A percentile compares a stretch with the other conserved stretches of the same genome.
Evolutionary conservation across 2,888 invertebrate species (phyloP).

Genomic region (Amiota mariae): DNA sequence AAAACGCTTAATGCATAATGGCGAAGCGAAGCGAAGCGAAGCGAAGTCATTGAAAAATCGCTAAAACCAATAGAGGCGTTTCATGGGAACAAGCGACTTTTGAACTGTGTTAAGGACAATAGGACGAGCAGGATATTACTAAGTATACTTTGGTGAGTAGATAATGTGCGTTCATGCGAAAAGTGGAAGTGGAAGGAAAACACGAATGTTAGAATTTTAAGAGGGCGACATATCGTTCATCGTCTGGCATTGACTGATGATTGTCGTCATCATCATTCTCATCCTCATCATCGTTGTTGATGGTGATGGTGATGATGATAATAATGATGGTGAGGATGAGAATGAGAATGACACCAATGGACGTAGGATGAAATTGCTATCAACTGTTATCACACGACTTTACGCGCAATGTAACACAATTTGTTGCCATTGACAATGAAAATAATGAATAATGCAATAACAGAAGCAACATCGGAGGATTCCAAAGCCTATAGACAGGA

Average conservation of each 20-base stretch:
- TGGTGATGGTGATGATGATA: neutral
- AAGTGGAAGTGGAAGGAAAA: neutral
- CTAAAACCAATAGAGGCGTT: slow-evolving; percentile 3
- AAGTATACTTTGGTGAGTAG: slow-evolving; percentile 38
- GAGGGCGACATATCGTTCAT: no score
- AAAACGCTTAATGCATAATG: neutral
- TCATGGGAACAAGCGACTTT: slow-evolving; percentile 8
- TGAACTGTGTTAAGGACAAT: slow-evolving; percentile 2
- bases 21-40: no score
- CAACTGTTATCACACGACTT: slow-evolving; percentile 58
- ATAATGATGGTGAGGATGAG: slow-evolving; percentile 22
- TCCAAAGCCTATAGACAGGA: no score
- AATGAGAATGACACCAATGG: slow-evolving; percentile 17
- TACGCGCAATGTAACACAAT: slow-evolving; percentile 53
- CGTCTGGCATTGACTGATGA: slow-evolving; percentile 48
- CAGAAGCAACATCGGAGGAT: no score
- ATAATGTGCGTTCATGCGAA: slow-evolving; percentile 16
- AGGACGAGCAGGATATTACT: neutral
- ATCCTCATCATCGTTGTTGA: neutral
- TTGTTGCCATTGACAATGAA: slow-evolving; percentile 45
- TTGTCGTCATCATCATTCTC: slow-evolving; percentile 18
- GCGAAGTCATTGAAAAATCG: neutral
- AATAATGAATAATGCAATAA: neutral
- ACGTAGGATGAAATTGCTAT: slow-evolving; percentile 24
- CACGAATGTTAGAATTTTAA: neutral